Evolutionary conservation across 2,797 vertebrate genomes (phyloP), one percentile per base, ranked within the genome.

Genomic region (Eupleurogrammus muticus): DNA sequence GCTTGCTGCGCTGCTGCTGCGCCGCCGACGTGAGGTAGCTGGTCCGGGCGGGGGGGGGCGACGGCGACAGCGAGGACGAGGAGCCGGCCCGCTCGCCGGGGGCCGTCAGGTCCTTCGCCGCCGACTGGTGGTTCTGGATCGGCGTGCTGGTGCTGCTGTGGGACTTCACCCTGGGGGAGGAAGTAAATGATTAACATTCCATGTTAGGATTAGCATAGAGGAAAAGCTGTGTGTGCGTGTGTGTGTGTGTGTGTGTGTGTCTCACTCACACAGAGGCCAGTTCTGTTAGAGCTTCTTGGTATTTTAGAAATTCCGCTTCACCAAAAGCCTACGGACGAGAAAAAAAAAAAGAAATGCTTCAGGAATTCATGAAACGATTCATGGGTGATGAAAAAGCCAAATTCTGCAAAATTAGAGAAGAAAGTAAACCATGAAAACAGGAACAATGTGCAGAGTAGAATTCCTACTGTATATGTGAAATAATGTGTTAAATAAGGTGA

Each of bases 1-100:
- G 95, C 90, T 98, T 99, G 92, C 95, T 98, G 89, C 96, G 95
- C 91, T 97, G 97, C 91, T 97, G 97, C 87, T 90, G 95, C 58
- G 95, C 92, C 46, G 96, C 92, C 7, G 95, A 96, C 47, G 81
- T 85, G 85, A 98, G 95, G 92, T 97, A 97, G 63, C 96, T 97
- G 85, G 95, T 96, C 78, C 97, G 97, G 88, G 96, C 96, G 78
- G 96, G 96, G 48, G 95, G n/a, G n/a, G n/a, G n/a, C n/a, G n/a
- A n/a, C n/a, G n/a, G n/a, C n/a, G n/a, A n/a, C n/a, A n/a, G n/a
- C n/a, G n/a, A 94, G 42, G 90, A 92, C 60, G 84, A 86, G n/a
- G 92, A 81, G 23, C 93, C 83, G 0, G 90, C 58, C 1, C 89
- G 78, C 66, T 96, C 96, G 0, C 94, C 90, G 0, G 89, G 93